Conservation (phyloP, 1,140 invertebrate genomes). For the Anoplophora glabripennis region DNA sequence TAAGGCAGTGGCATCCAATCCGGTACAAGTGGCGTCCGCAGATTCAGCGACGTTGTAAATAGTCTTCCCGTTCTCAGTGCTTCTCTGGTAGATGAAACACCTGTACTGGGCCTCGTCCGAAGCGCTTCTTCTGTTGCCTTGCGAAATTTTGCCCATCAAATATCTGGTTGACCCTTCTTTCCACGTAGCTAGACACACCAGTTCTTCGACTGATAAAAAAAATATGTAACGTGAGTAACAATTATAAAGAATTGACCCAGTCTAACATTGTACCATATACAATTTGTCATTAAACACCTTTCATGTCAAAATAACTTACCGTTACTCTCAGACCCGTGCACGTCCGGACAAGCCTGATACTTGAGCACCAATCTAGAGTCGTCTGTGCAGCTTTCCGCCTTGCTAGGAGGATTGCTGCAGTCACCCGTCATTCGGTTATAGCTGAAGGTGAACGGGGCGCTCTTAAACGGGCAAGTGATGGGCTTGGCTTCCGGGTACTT, state of each 20-base stretch:
- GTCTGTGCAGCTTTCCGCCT: slow-evolving; percentile 79
- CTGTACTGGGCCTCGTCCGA: slow-evolving; percentile 61
- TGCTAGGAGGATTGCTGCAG: slow-evolving; percentile 71
- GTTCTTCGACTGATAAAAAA: slow-evolving; percentile 70
- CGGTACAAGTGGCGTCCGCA: slow-evolving; percentile 78
- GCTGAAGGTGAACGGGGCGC: slow-evolving; percentile 75
- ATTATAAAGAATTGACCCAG: too few species aligned
- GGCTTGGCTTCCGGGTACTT: slow-evolving; percentile 61
- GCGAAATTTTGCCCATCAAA: slow-evolving; percentile 66
- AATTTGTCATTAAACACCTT: not conserved
- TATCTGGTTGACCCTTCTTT: slow-evolving; percentile 80
- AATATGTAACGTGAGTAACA: not conserved
- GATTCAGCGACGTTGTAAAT: slow-evolving; percentile 71
- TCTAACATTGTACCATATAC: not conserved
- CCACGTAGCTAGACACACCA: slow-evolving; percentile 80
- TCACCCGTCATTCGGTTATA: slow-evolving; percentile 71
- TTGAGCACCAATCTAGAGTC: slow-evolving; percentile 73
- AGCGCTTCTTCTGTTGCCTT: slow-evolving; percentile 51
- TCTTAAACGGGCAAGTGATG: slow-evolving; percentile 69
- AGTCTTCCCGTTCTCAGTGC: slow-evolving; percentile 46
- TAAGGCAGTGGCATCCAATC: slow-evolving; percentile 57
- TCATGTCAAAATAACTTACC: slow-evolving; percentile 49
- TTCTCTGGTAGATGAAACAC: slow-evolving; percentile 65
- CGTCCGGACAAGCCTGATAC: slow-evolving; percentile 84
- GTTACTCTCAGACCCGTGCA: slow-evolving; percentile 67